These are phyloP conservation scores for Mixornis gularis DNA, from an alignment of 2,113 vertebrate genomes.

Conservation along the genomic window DNA sequence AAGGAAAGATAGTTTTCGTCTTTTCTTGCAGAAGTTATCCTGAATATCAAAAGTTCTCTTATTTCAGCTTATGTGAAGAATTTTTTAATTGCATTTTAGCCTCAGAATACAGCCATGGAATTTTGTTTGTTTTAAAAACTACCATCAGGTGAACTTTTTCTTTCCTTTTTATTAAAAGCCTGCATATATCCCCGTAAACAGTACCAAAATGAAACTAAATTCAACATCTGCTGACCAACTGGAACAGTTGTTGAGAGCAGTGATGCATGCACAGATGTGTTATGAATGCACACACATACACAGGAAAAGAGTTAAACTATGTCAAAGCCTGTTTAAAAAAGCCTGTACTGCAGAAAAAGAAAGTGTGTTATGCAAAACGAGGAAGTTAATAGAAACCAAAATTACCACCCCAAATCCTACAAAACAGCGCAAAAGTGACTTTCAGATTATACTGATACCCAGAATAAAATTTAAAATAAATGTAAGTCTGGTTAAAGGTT, in stretches of 20 bases:
- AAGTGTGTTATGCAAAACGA: background rate
- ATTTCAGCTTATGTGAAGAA: background rate
- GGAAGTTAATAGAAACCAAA: background rate
- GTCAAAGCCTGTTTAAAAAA: background rate
- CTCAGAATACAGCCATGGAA: background rate
- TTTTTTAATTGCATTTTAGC: background rate
- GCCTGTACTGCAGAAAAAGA: background rate
- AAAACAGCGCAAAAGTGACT: background rate
- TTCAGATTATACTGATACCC: background rate
- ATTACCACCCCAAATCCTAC: background rate
- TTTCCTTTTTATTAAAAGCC: background rate
- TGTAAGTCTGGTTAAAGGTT: background rate
- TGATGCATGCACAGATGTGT: accelerated
- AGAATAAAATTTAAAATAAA: background rate
- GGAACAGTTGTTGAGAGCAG: background rate
- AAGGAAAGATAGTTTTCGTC: background rate
- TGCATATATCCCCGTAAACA: accelerated
- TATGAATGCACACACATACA: background rate
- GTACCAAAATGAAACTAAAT: background rate
- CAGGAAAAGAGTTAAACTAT: background rate
- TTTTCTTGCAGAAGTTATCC: background rate
- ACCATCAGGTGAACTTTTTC: background rate
- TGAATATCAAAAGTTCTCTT: background rate
- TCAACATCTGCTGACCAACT: background rate
- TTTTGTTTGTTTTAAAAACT: background rate